These are phyloP conservation scores for Drosophila macrothrix DNA, from an alignment of 2,888 invertebrate genomes.

Conservation along the genomic window DNA sequence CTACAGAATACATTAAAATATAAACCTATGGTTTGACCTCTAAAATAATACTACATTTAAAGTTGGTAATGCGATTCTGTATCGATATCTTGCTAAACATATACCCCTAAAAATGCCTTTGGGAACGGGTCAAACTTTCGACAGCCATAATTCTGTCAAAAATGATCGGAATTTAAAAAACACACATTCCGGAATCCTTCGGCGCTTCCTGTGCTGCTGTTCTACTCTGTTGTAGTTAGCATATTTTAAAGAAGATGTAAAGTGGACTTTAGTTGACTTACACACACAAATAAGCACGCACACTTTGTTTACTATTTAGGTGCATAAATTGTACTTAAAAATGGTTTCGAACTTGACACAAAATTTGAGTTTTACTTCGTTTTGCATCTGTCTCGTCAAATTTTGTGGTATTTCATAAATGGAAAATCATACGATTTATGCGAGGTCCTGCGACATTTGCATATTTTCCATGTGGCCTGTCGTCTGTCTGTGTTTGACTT, in stretches of 20 bases:
- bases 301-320: conserved; percentile 17
- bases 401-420: conserved; percentile 66
- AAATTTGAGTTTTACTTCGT: conserved; percentile 35
- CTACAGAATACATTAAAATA: background rate
- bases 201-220: background rate
- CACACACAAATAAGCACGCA: background rate
- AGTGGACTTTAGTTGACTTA: conserved; percentile 23
- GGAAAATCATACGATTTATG: conserved; percentile 70
- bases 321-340: conserved; percentile 55
- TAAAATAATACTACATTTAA: background rate
- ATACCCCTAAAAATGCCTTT: background rate
- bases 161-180: background rate
- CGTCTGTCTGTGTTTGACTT: conserved; percentile 13
- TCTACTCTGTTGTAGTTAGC: conserved; percentile 29
- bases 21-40: background rate
- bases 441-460: conserved; percentile 66
- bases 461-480: conserved; percentile 56
- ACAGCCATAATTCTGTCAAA: background rate
- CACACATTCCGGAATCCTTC: background rate
- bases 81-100: background rate
- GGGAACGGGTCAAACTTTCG: background rate
- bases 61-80: background rate
- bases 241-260: conserved; percentile 42
- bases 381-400: conserved; percentile 50
- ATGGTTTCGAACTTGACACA: conserved; percentile 46